Evolutionary conservation across 2,797 vertebrate species (phyloP).

Genomic region (Syncerus caffer): DNA sequence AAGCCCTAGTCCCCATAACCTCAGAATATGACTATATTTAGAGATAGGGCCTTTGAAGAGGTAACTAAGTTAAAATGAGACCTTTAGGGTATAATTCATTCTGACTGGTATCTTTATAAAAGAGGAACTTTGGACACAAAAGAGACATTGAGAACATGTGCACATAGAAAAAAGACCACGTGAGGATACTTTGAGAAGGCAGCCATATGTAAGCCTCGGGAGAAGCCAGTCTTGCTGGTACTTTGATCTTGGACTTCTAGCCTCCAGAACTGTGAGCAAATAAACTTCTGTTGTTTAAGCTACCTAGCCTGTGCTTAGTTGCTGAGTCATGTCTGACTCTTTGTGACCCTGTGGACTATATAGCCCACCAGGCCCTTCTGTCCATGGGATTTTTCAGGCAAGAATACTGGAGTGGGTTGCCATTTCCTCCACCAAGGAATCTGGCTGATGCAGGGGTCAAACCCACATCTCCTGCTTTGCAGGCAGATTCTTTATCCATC

Average conservation of each 20-base stretch:
- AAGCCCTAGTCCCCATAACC: background rate
- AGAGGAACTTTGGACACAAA: background rate
- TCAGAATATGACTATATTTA: background rate
- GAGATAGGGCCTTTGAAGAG: background rate
- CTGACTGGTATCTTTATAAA: background rate
- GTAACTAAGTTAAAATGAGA: background rate
- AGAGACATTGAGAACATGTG: background rate
- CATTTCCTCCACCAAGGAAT: background rate
- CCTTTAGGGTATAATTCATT: background rate
- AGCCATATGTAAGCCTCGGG: background rate
- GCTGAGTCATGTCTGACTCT: background rate
- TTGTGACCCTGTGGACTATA: background rate
- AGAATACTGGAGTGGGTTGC: background rate
- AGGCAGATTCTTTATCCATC: background rate
- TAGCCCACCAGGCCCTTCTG: background rate
- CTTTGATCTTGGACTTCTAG: background rate
- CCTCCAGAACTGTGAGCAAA: background rate
- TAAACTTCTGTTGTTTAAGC: constrained; percentile 6
- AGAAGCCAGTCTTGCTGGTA: background rate
- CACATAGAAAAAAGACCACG: background rate
- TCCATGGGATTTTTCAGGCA: background rate
- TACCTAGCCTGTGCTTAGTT: background rate
- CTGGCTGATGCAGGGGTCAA: background rate
- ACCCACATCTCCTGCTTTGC: background rate
- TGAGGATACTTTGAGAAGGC: background rate